Base-by-base conservation (phyloP, 2,888 invertebrate genomes). In the Meiosimyza decipiens region DNA sequence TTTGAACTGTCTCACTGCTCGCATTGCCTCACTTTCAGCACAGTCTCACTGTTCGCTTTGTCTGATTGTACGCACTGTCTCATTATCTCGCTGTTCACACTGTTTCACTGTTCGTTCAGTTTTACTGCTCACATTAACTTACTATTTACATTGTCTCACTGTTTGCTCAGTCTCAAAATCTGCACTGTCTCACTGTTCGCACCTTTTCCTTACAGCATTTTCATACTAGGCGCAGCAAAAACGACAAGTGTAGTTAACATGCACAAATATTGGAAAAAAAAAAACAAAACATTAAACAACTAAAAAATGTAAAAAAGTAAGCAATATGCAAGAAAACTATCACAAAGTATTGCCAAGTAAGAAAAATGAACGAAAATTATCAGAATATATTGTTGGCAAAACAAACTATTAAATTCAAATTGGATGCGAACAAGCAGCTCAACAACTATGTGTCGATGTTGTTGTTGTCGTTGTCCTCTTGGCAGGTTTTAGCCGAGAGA, bases 331-430 rank as follows among this genome's bases (percentile, higher is more conserved):
- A 11, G 9, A 64, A 64, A 64, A 64, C 15, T 47, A 16, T 51
- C 9, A 22, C 18, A 50, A 64, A 51, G 22, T 51, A 16, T 28
- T 51, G 6, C 9, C 1, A 9, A 22, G 63, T 63, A 3, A 62
- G 16, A 49, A 50, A 50, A 16, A 64, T 16, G 12, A 9, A 13
- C 5, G 9, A 64, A 64, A 64, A 64, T 9, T 47, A 16, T 51
- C 40, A 22, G 13, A 50, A 64, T 28, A 50, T 64, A 16, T 28
- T 51, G 15, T 64, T 64, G 50, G 3, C 12, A 18, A 50, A 50
- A 64, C 11, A 57, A 40, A 62, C 47, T 62, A 62, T 62, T 64
- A 64, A 64, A 64, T 64, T 64, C 64, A 64, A 51, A 64, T 64
- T 64, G 50, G 51, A 51, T 28, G 64, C 51, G 28, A 40, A 5